Percentiles rank a stretch among this genome's conserved stretches.
phyloP scores from a whole-genome alignment of 2,888 invertebrate genomes.

The Allophyes oxyacanthae region DNA sequence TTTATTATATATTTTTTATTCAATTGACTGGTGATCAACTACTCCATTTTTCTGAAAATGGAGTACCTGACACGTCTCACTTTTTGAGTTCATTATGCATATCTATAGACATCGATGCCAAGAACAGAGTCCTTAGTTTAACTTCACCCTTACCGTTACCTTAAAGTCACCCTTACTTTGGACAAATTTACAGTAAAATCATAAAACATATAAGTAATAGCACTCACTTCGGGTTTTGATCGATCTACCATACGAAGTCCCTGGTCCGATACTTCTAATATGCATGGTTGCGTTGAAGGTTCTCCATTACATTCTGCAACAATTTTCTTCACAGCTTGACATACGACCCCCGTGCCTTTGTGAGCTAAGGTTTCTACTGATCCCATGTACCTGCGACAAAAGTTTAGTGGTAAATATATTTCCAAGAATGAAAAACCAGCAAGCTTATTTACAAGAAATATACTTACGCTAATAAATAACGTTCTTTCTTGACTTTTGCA shows the following conservation, averaged over 20 bases:
- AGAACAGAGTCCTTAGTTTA: too few relatives aligned
- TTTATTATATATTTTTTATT: too few relatives aligned
- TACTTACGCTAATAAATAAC: constrained; percentile 93
- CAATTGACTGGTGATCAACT: too few relatives aligned
- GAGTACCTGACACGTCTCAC: too few relatives aligned
- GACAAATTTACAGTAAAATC: too few relatives aligned
- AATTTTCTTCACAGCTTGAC: constrained; percentile 97
- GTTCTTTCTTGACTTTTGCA: constrained; percentile 95
- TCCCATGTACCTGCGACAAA: constrained; percentile 92
- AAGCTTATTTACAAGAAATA: neutral
- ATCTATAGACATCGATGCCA: too few relatives aligned
- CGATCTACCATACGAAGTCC: constrained; percentile 98
- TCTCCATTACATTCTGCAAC: constrained; percentile 91
- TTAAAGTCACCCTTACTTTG: too few relatives aligned
- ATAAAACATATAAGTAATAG: neutral
- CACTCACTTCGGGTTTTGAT: constrained; percentile 92
- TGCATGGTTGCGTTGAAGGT: constrained; percentile 94
- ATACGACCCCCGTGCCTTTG: constrained; percentile 98
- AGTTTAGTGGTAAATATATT: neutral
- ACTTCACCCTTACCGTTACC: too few relatives aligned
- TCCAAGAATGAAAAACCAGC: constrained; percentile 1
- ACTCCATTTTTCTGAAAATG: too few relatives aligned
- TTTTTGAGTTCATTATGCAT: too few relatives aligned
- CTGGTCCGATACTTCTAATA: constrained; percentile 98
- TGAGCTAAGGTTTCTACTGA: constrained; percentile 98